Base-by-base conservation (phyloP, 1,140 invertebrate species). In the Palaemon carinicauda region DNA sequence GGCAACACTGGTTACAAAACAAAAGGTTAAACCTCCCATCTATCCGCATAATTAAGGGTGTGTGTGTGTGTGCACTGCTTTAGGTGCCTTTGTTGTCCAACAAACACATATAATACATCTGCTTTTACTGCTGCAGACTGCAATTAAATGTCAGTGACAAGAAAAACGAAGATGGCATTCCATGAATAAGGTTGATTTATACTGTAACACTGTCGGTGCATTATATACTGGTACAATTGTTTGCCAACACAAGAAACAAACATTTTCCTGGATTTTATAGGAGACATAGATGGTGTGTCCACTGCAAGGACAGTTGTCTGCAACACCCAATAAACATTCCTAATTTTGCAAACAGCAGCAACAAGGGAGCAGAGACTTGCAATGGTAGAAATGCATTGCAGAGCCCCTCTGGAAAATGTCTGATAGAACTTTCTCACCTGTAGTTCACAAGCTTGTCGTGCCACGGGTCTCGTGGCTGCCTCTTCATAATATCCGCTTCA, bases 401-500 rank as follows among this genome's bases (percentile, higher is more conserved):
- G 75, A 41, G 41, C 41, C 41, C 41, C 41, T 41, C 41, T 41
- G 41, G 41, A 12, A 41, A 41, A 41, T 9, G 41, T 5, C 41
- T 41, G 41, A 41, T 41, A 41, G 41, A 41, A 41, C 41, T 41
- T 41, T 12, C 86, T 87, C 82, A 96, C 95, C 97, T 97, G 94
- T 96, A 95, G 93, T 98, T 98, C 92, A 98, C 97, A 93, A 98
- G 94, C 94, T 97, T 97, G 94, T 98, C 97, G 92, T 94, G 95
- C 93, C 96, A 95, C 91, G 97, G 97, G 94, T 98, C 95, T 93
- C 97, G 94, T 90, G 97, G 97, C 93, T 96, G 95, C 91, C 97
- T 94, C 95, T 98, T 98, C 97, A 98, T 98, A 93, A 98, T 98
- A 94, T 98, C 97, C 91, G 95, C 96, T 94, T 98, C 97, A 91